Base-by-base conservation (phyloP, 2,113 vertebrate genomes). In the Aphelocoma coerulescens region DNA sequence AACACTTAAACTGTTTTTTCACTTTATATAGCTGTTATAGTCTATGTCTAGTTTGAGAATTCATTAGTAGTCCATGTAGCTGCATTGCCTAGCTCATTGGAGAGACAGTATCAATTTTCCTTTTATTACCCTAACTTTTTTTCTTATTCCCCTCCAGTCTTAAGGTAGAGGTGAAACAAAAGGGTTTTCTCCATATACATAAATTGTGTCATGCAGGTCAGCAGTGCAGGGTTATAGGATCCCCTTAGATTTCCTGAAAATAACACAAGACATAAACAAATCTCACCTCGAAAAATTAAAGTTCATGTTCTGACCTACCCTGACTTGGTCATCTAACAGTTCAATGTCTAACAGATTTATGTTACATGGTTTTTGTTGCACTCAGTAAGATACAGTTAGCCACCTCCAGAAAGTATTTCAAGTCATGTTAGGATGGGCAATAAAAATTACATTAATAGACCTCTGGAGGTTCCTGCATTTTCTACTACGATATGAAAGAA, bases 111-210 rank as follows among this genome's bases (percentile, higher is more conserved):
- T 57, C 17, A 54, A 39, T 71, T 86, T 16, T 63, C 1, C 8
- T 83, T 85, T 75, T 68, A n/a, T 74, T 71, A 33, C 6, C 9
- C 79, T 78, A 66, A 44, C 4, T 5, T 63, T 5, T 83, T 44
- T 66, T 74, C 11, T 13, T 5, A 27, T 71, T 80, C 14, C 8
- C 2, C 13, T 77, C 14, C 9, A 55, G 18, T 84, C n/a, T 74
- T 62, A 58, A 74, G 10, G 24, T 19, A 91, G 23, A 89, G 6
- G 8, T 51, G 27, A 88, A 83, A 46, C 3, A 79, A 62, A 66
- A 22, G 23, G 0, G 0, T 15, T 0, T 18, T 39, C 54, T 18
- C 32, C 13, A 24, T 58, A 44, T 54, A 15, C 2, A 24, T 41
- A 73, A 69, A 62, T 43, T 66, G 5, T 23, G 8, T 46, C 26